These are phyloP conservation scores for Diaphora mendica DNA, from an alignment of 2,888 invertebrate genomes.

Conservation along the genomic window DNA sequence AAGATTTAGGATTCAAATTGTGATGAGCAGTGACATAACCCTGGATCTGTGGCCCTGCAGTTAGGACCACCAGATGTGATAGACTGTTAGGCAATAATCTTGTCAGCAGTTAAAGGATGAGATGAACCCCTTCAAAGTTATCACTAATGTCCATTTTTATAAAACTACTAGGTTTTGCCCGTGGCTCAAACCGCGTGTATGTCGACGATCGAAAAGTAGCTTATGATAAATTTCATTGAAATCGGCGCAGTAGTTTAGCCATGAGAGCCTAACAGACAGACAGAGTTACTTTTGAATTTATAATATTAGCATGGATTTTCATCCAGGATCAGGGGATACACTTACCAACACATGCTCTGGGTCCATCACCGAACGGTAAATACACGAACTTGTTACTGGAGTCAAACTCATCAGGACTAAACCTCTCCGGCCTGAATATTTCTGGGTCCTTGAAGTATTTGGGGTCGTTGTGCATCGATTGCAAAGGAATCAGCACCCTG, in stretches of 20 bases:
- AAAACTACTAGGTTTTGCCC: no score
- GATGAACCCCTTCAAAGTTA: no score
- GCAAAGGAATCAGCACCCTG: conserved; percentile 40
- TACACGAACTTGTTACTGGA: conserved; percentile 39
- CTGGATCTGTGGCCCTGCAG: neutral
- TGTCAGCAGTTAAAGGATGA: no score
- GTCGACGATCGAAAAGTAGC: no score
- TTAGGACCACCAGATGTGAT: neutral
- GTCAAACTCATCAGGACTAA: conserved; percentile 40
- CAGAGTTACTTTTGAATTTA: no score
- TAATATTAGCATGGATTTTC: no score
- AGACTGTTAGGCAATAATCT: no score
- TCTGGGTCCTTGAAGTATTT: conserved; percentile 50
- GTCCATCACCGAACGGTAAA: conserved; percentile 50
- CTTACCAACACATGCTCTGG: conserved; percentile 50
- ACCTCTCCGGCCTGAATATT: conserved; percentile 50
- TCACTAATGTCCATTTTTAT: no score
- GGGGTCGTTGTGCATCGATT: conserved; percentile 39
- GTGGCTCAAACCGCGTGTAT: no score
- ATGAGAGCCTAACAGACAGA: neutral
- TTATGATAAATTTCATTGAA: no score
- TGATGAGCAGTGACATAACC: neutral
- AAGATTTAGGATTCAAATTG: neutral
- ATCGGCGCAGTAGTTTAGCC: no score
- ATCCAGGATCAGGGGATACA: neutral